Percentiles rank a stretch among this genome's conserved stretches.
Conservation (phyloP, 2,888 invertebrate species). For the Eristalis tenax region DNA sequence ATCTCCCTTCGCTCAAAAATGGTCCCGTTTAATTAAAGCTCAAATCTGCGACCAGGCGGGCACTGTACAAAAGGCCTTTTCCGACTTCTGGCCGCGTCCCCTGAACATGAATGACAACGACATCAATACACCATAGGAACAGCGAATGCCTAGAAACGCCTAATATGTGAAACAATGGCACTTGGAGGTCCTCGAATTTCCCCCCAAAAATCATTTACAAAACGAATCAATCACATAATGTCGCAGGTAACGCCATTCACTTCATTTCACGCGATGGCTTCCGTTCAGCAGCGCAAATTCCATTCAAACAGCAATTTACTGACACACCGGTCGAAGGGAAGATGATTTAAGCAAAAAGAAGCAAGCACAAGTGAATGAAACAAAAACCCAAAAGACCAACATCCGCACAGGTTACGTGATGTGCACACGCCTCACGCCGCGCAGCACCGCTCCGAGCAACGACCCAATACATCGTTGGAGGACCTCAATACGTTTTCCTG, state of each 20-base stretch:
- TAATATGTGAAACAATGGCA: not conserved
- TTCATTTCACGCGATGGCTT: not conserved
- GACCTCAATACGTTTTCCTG: slow-evolving; percentile 23
- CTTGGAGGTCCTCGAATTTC: not conserved
- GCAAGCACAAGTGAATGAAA: not conserved
- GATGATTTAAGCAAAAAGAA: not conserved
- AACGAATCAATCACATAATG: not conserved
- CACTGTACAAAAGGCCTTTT: too few relatives aligned
- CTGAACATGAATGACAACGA: too few relatives aligned
- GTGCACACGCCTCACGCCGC: not conserved
- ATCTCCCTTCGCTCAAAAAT: too few relatives aligned
- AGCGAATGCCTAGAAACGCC: not conserved
- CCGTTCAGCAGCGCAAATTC: not conserved
- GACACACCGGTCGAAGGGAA: not conserved
- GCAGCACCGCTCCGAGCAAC: not conserved
- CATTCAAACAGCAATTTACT: not conserved
- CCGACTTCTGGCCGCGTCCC: too few relatives aligned
- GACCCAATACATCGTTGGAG: slow-evolving; percentile 8
- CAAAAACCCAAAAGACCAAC: not conserved
- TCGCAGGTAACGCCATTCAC: not conserved
- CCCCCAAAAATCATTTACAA: not conserved
- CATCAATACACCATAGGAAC: not conserved
- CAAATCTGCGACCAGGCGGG: too few relatives aligned
- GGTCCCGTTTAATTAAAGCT: too few relatives aligned
- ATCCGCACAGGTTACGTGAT: not conserved